Conservation (phyloP, 2,888 invertebrate species). For the Microctonus aethiopoides region DNA sequence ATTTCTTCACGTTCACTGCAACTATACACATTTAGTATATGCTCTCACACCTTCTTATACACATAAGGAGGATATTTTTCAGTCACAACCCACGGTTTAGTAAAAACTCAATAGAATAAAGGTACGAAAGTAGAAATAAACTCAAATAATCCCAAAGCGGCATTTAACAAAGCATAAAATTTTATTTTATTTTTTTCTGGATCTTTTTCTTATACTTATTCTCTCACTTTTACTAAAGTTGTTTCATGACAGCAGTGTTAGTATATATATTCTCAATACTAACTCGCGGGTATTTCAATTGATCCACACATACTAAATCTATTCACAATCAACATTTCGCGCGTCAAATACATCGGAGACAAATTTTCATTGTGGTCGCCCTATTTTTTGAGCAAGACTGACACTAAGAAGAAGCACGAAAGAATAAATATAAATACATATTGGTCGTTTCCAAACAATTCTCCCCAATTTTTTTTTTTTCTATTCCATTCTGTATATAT, state of each 20-base stretch:
- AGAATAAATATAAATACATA: background rate
- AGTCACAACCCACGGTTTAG: slow-evolving; percentile 8
- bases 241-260: background rate
- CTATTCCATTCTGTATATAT: background rate
- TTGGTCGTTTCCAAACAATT: slow-evolving; percentile 45
- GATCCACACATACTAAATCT: slow-evolving; percentile 5
- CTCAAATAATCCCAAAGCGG: slow-evolving; percentile 36
- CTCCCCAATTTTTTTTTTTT: slow-evolving; percentile 34
- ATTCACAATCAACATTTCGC: slow-evolving; percentile 56
- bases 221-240: background rate
- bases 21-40: background rate
- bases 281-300: slow-evolving; percentile 29
- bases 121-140: slow-evolving; percentile 27
- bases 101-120: slow-evolving; percentile 17
- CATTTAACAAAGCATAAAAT: slow-evolving; percentile 63
- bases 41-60: slow-evolving; percentile 25
- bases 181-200: slow-evolving; percentile 30
- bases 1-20: background rate
- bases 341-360: slow-evolving; percentile 64
- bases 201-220: slow-evolving; percentile 10
- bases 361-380: slow-evolving; percentile 63
- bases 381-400: slow-evolving; percentile 15
- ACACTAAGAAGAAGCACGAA: slow-evolving; percentile 33
- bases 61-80: background rate
- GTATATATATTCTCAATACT: background rate